These are phyloP conservation scores for Morus bassanus DNA, from an alignment of 2,797 vertebrate genomes.

Conservation along the genomic window DNA sequence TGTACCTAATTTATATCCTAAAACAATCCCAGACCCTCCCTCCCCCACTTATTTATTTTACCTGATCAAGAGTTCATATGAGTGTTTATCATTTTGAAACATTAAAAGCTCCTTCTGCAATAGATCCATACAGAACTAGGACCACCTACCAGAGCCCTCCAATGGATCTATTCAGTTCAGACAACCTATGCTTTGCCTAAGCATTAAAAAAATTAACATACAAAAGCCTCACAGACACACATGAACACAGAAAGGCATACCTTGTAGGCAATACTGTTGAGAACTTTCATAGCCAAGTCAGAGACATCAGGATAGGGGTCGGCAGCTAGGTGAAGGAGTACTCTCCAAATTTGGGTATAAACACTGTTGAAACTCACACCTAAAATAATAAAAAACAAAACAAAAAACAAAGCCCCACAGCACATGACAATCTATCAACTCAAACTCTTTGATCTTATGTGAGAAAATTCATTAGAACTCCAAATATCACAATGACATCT, in stretches of 20 bases:
- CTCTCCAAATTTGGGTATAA: conserved; percentile 98
- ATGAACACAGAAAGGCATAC: conserved; percentile 59
- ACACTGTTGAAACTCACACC: conserved; percentile 99
- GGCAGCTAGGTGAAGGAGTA: conserved; percentile 91
- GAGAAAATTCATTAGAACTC: conserved; percentile 38
- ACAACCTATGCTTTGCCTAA: not conserved
- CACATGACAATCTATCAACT: not conserved
- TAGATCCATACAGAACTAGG: not conserved
- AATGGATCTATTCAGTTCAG: not conserved
- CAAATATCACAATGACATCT: not conserved
- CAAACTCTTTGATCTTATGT: not conserved
- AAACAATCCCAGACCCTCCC: conserved; percentile 21
- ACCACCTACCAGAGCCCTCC: not conserved
- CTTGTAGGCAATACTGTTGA: conserved; percentile 98
- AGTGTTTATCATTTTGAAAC: not conserved
- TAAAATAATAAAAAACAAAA: conserved; percentile 41
- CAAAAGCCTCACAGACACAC: not conserved
- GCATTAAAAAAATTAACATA: not conserved
- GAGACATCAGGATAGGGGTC: conserved; percentile 97
- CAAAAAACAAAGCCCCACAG: not conserved
- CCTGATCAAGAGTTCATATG: not conserved
- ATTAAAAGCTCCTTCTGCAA: conserved; percentile 3
- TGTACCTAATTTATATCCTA: not conserved
- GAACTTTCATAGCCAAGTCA: conserved; percentile 95
- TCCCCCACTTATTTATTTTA: conserved; percentile 6